Conservation (phyloP, 2,797 vertebrate species). For the Lycodopsis pacificus region DNA sequence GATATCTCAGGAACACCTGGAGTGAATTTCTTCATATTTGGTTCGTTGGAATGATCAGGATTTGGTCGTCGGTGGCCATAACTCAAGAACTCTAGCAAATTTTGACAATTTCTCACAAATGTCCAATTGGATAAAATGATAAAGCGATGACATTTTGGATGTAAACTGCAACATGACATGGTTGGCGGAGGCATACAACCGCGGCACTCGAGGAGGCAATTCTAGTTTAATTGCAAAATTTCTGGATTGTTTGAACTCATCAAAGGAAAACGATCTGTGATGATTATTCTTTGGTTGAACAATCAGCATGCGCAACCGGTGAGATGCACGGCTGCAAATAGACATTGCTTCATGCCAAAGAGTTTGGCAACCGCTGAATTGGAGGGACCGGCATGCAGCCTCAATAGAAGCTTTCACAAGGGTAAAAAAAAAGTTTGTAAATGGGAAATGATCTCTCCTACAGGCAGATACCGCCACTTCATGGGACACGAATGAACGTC, state of each 20-base stretch:
- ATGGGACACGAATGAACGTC: neutral
- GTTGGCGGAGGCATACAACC: neutral
- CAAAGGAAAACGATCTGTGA: neutral
- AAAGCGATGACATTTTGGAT: neutral
- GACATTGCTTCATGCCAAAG: slow-evolving; percentile 11
- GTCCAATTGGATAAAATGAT: neutral
- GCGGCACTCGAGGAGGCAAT: neutral
- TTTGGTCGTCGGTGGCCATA: neutral
- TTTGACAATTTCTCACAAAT: neutral
- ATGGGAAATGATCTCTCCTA: neutral
- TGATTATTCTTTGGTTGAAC: neutral
- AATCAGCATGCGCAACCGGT: neutral
- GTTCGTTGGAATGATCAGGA: neutral
- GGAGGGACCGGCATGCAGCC: neutral
- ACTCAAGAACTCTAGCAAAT: neutral
- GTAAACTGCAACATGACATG: neutral
- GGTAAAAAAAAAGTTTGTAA: neutral
- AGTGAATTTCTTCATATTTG: neutral
- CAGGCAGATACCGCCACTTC: neutral
- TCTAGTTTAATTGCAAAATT: neutral
- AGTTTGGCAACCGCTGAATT: neutral
- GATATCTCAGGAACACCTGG: neutral
- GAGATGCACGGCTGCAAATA: neutral
- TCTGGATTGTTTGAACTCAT: slow-evolving; percentile 1
- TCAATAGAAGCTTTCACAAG: neutral